Evolutionary conservation across 2,113 vertebrate species (phyloP).

Genomic region (Nematolebias whitei): DNA sequence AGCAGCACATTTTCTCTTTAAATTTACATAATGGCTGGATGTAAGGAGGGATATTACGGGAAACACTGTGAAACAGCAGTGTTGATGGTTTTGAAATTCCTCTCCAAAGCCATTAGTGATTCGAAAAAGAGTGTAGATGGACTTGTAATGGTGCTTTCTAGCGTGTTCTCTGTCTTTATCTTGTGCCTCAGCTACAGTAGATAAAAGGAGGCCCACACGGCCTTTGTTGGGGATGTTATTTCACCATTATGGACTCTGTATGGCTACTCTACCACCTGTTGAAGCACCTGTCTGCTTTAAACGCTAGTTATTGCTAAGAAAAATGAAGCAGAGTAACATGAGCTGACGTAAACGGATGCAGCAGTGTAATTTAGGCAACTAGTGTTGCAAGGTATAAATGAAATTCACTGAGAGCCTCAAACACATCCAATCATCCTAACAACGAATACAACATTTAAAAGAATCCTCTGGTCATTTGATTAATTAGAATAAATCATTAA

Average conservation of each 20-base stretch:
- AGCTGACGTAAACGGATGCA: background rate
- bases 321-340: constrained; percentile 30
- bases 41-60: constrained; percentile 26
- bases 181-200: constrained; percentile 24
- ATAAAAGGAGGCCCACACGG: constrained; percentile 62
- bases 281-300: constrained; percentile 61
- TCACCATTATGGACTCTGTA: constrained; percentile 14
- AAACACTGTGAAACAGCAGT: constrained; percentile 49
- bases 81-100: constrained; percentile 59
- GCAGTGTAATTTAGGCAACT: background rate
- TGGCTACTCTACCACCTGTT: constrained; percentile 52
- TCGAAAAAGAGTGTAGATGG: constrained; percentile 68
- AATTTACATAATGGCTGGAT: constrained; percentile 62
- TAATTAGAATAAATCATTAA: no score
- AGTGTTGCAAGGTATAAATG: background rate
- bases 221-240: constrained; percentile 61
- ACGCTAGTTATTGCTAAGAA: constrained; percentile 40
- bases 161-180: constrained; percentile 45
- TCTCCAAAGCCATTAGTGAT: constrained; percentile 73
- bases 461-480: no score
- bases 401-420: background rate
- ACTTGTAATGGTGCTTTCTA: constrained; percentile 69
- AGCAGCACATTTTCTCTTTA: constrained; percentile 43
- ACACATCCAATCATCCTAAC: background rate
- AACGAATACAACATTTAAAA: no score